These are phyloP conservation scores for Ammospiza caudacuta DNA, from an alignment of 2,113 vertebrate genomes.

Conservation along the genomic window DNA sequence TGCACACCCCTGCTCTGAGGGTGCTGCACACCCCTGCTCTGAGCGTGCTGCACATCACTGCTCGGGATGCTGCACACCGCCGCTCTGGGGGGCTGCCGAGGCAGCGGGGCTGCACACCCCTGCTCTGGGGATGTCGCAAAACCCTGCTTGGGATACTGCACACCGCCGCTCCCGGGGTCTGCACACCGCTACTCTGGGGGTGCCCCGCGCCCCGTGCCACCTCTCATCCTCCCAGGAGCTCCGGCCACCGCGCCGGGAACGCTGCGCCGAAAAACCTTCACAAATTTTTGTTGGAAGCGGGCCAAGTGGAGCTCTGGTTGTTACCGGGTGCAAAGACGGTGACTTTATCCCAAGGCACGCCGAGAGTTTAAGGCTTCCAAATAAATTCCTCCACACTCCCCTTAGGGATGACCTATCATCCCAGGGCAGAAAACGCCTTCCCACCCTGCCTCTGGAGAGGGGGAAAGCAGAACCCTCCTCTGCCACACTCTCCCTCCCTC, in stretches of 20 bases:
- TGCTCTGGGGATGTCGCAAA: no score
- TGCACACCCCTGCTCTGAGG: no score
- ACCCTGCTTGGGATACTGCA: no score
- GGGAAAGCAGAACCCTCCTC: not conserved
- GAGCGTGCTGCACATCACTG: no score
- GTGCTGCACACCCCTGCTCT: no score
- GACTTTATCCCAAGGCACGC: slow-evolving; percentile 17
- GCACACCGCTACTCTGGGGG: no score
- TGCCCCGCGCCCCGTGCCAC: not conserved
- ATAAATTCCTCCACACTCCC: slow-evolving; percentile 12
- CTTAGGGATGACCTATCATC: slow-evolving; percentile 39
- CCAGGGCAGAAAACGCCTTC: not conserved
- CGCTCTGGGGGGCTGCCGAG: no score
- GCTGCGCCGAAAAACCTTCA: not conserved
- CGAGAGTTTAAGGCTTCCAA: not conserved
- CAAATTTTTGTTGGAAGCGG: not conserved
- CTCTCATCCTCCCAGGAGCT: not conserved
- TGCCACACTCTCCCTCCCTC: not conserved
- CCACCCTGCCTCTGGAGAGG: not conserved
- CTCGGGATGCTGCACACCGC: no score
- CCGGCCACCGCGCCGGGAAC: not conserved
- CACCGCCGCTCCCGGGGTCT: no score
- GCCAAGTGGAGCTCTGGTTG: not conserved
- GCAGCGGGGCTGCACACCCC: no score
- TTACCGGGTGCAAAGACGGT: not conserved